Percentiles rank a stretch among this genome's conserved stretches.
Evolutionary conservation across 2,797 vertebrate species (phyloP).

Genomic region (Phataginus tetradactyla): DNA sequence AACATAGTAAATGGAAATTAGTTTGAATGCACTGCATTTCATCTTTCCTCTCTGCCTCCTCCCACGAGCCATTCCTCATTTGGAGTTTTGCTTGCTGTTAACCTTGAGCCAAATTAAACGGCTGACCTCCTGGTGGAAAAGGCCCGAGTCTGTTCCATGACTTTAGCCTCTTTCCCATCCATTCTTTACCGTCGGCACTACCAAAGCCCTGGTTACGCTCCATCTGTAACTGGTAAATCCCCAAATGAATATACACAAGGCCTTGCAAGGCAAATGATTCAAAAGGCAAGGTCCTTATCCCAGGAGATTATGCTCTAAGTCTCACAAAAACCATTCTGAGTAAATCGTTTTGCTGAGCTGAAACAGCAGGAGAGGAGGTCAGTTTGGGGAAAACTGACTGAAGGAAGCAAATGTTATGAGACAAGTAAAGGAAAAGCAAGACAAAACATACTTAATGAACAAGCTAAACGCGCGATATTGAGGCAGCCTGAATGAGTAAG

Average conservation of each 20-base stretch:
- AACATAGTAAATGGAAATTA: conserved; percentile 66
- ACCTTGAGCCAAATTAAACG: conserved; percentile 56
- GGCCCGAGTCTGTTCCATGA: not conserved
- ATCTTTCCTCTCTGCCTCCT: not conserved
- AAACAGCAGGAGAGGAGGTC: conserved; percentile 16
- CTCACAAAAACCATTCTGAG: not conserved
- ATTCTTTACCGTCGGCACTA: not conserved
- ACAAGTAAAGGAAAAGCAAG: not conserved
- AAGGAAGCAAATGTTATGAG: not conserved
- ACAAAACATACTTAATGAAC: not conserved
- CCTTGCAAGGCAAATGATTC: not conserved
- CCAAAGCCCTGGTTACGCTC: not conserved
- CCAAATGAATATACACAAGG: not conserved
- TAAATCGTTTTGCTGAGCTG: not conserved
- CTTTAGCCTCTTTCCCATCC: not conserved
- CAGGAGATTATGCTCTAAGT: not conserved
- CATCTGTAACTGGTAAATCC: not conserved
- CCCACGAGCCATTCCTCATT: conserved; percentile 15
- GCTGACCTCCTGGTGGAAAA: conserved; percentile 8
- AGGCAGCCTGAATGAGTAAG: not conserved
- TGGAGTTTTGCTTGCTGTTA: conserved; percentile 38
- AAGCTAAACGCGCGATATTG: not conserved
- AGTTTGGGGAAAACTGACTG: conserved; percentile 1
- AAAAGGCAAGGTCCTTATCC: conserved; percentile 5
- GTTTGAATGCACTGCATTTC: conserved; percentile 6